Base-by-base conservation (phyloP, 2,888 invertebrate genomes). In the Eledona agricola region DNA sequence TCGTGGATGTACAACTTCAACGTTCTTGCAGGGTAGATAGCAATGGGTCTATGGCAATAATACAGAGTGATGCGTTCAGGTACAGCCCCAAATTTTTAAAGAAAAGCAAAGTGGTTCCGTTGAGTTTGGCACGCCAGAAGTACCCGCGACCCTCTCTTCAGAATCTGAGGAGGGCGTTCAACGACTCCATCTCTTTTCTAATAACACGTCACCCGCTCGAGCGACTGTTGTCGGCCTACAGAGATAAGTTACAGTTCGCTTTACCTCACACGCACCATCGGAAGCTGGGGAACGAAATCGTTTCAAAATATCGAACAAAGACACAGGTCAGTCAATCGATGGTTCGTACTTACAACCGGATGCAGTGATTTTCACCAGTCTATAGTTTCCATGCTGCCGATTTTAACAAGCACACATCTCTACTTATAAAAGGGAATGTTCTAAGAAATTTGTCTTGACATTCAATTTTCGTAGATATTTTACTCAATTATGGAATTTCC, bases 1-100 rank as follows among this genome's bases (percentile, higher is more conserved):
- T 91, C 92, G 0, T 93, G 93, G 92, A 90, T 93, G 88, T 91
- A 91, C 77, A 92, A 92, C 77, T 92, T 93, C 77, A 91, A 92
- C 75, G 77, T 90, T 40, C 83, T 93, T 75, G 91, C 91, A 4
- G 92, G 92, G 77, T 81, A 76, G n/a, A n/a, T n/a, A n/a, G n/a
- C n/a, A n/a, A n/a, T n/a, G n/a, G n/a, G 10, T 11, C 6, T 7
- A 28, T 34, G 13, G 11, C 11, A 12, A 13, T 10, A 2, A 15
- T 71, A 29, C n/a, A n/a, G n/a, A n/a, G n/a, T n/a, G n/a, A n/a
- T n/a, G n/a, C n/a, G n/a, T n/a, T n/a, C 65, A 82, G 83, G 65
- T 90, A 91, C 75, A 84, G 86, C 50, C 85, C 89, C 4, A 83
- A 84, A 40, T 91, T 88, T 77, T 78, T 91, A 63, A 86, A 85